Base-by-base conservation (phyloP, 2,797 vertebrate genomes). In the Phalanger gymnotis region DNA sequence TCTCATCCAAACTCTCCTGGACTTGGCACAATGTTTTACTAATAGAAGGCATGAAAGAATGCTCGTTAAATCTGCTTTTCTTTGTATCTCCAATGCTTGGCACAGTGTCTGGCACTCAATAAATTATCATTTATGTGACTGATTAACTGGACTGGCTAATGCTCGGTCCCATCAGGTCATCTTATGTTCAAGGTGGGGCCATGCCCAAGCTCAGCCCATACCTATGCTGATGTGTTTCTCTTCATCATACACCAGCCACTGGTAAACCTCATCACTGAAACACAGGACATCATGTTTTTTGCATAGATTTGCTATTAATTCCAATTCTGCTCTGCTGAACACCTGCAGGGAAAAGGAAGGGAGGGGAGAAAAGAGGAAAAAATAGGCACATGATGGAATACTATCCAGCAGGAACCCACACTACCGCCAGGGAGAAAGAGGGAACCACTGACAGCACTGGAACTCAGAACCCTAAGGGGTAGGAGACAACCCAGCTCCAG, bases 251-350 rank as follows among this genome's bases (percentile, higher is more conserved):
- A 99, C 99, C 97, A 99, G 98, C 99, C 99, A 99, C 98, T 99
- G 99, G 1, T 99, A 99, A 92, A 99, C 99, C 98, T 99, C 99
- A 0, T 99, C 99, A 0, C 99, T 99, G 98, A 99, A 97, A 98
- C 99, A 99, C 93, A 99, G 92, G 95, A 99, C 96, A 0, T 99
- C 98, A 0, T 99, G 99, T 98, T 99, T 99, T 97, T 99, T 98
- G 47, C 99, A 99, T 90, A 99, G 98, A 61, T 99, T 98, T 2
- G 99, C 99, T 3, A 99, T 99, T 98, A 99, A 97, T 94, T 99
- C 99, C 97, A 99, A 98, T 96, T 99, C 99, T 12, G 96, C 98
- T 0, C 19, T 97, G 96, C 98, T 99, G 98, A 99, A 99, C 34
- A 99, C 99, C 99, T 99, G 98, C 1, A 2, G 91, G 94, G 47